phyloP scores from a whole-genome alignment of 1,140 invertebrate genomes.

The Rhynchophorus ferrugineus region DNA sequence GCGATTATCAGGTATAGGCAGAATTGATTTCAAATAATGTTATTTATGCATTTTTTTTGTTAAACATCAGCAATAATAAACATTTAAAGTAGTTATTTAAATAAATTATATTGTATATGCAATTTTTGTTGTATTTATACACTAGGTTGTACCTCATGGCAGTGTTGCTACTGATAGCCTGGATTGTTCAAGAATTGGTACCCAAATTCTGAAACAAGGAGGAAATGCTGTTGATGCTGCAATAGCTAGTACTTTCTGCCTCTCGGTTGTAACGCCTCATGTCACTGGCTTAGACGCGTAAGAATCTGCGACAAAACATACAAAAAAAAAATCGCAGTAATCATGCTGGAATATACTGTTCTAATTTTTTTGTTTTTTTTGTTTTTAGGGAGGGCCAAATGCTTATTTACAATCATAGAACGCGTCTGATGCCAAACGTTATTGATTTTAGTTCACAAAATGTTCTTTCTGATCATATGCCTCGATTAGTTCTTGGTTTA shows the following conservation, averaged over 20 bases:
- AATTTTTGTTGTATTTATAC: too few relatives aligned
- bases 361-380: too few relatives aligned
- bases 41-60: too few relatives aligned
- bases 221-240: slow-evolving; percentile 66
- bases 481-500: slow-evolving; percentile 51
- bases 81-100: too few relatives aligned
- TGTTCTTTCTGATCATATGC: slow-evolving; percentile 44
- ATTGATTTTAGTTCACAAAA: slow-evolving; percentile 49
- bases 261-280: slow-evolving; percentile 59
- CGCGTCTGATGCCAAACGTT: slow-evolving; percentile 41
- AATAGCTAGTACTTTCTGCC: slow-evolving; percentile 57
- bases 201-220: slow-evolving; percentile 54
- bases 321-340: slow-evolving; percentile 7
- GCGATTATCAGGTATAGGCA: slow-evolving; percentile 60
- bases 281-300: slow-evolving; percentile 64
- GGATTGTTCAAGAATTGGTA: slow-evolving; percentile 65
- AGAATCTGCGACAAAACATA: slow-evolving; percentile 22
- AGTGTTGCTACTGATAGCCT: slow-evolving; percentile 64
- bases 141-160: slow-evolving; percentile 62
- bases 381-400: slow-evolving; percentile 60
- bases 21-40: too few relatives aligned
- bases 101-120: too few relatives aligned
- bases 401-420: slow-evolving; percentile 61
- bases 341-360: too few relatives aligned
- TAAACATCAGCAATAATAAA: too few relatives aligned